phyloP scores from a whole-genome alignment of 1,140 invertebrate genomes.

The Batillaria attramentaria region DNA sequence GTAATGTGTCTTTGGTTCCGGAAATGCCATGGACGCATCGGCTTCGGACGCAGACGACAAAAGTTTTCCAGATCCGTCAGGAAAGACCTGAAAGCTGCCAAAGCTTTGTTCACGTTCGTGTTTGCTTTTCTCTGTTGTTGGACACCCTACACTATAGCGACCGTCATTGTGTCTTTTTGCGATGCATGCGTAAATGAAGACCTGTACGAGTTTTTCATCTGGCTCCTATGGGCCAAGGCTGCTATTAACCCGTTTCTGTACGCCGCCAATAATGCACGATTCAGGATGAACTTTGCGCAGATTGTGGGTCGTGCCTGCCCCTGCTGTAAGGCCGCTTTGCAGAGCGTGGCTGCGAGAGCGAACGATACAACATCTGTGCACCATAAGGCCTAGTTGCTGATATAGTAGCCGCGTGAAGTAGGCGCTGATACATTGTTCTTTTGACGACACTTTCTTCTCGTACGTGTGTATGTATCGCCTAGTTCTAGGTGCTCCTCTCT shows the following conservation, averaged over 20 bases:
- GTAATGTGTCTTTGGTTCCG: background rate
- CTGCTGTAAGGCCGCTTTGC: no score
- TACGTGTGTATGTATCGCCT: no score
- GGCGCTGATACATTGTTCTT: no score
- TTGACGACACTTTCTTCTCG: no score
- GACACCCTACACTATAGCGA: constrained; percentile 52
- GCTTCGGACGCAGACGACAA: background rate
- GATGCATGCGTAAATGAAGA: constrained; percentile 43
- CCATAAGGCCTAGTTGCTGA: no score
- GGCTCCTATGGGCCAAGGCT: constrained; percentile 62
- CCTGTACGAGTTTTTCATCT: constrained; percentile 57
- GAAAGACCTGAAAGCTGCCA: constrained; percentile 50
- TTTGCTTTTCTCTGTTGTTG: constrained; percentile 48
- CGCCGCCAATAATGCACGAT: constrained; percentile 49
- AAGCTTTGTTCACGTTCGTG: constrained; percentile 48
- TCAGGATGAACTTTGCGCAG: constrained; percentile 47
- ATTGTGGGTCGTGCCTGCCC: constrained; percentile 40
- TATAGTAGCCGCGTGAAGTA: no score
- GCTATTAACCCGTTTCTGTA: constrained; percentile 64
- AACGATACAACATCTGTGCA: no score
- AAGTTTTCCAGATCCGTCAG: background rate
- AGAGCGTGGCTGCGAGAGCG: no score
- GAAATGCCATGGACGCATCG: background rate
- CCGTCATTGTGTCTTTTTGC: constrained; percentile 49
- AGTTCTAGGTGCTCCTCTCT: no score